Percentiles rank a stretch among this genome's conserved stretches.
These are phyloP conservation scores for Sebastes itinus DNA, from an alignment of 2,797 vertebrate genomes.

Conservation along the genomic window DNA sequence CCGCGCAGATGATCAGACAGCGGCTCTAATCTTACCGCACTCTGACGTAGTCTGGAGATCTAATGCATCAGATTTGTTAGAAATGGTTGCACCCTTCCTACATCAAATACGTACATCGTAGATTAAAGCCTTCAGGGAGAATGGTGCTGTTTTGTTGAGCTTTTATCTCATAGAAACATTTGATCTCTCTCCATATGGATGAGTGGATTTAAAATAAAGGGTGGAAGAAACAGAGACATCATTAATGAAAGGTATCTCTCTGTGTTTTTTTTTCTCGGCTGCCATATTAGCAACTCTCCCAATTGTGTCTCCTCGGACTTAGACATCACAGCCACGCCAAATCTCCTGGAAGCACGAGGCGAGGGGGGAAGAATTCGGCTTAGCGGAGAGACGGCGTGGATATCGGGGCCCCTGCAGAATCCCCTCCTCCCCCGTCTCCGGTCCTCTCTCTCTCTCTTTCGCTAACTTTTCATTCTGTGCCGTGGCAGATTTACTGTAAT, in stretches of 20 bases:
- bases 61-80: slow-evolving; percentile 40
- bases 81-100: slow-evolving; percentile 16
- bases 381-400: slow-evolving; percentile 57
- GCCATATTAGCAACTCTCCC: slow-evolving; percentile 40
- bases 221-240: slow-evolving; percentile 15
- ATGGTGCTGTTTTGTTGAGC: slow-evolving; percentile 9
- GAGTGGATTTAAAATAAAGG: background rate
- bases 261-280: background rate
- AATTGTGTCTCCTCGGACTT: slow-evolving; percentile 65
- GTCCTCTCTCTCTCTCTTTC: background rate
- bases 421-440: slow-evolving; percentile 28
- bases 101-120: slow-evolving; percentile 23
- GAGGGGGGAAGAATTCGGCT: slow-evolving; percentile 66
- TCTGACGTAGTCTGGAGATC: slow-evolving; percentile 43
- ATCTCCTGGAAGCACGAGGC: slow-evolving; percentile 70
- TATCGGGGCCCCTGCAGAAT: slow-evolving; percentile 53
- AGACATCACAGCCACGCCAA: slow-evolving; percentile 65
- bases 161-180: slow-evolving; percentile 37
- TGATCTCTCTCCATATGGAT: slow-evolving; percentile 17
- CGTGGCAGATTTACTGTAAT: slow-evolving; percentile 83
- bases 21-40: slow-evolving; percentile 59
- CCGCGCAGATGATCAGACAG: slow-evolving; percentile 58
- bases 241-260: slow-evolving; percentile 25
- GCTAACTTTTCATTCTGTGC: slow-evolving; percentile 78
- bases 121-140: slow-evolving; percentile 45